Conservation (phyloP, 2,888 invertebrate genomes). For the Stictocephala bisonia region DNA sequence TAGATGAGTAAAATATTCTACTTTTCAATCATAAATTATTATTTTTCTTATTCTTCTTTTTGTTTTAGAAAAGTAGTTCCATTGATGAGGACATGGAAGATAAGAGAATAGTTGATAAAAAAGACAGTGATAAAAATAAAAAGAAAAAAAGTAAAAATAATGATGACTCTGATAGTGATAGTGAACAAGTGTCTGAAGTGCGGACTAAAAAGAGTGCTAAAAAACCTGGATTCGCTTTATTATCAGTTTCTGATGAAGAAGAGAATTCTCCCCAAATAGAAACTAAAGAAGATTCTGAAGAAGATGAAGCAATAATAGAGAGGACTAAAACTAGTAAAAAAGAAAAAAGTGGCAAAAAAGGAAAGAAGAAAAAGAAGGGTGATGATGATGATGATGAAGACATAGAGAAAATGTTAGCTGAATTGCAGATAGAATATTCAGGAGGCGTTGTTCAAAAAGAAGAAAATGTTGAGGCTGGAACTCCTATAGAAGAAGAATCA, state of each 20-base stretch:
- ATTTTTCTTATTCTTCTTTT: conserved; percentile 12
- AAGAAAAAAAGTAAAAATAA: conserved; percentile 56
- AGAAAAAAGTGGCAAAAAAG: conserved; percentile 50
- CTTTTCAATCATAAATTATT: no score
- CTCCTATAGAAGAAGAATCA: conserved; percentile 48
- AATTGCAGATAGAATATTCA: conserved; percentile 83
- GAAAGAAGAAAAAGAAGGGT: conserved; percentile 72
- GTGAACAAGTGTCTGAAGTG: conserved; percentile 63
- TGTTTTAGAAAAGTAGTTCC: conserved; percentile 46
- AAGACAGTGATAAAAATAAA: conserved; percentile 45
- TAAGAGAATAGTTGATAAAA: conserved; percentile 18
- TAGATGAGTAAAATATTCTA: no score
- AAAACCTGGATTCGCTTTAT: conserved; percentile 55
- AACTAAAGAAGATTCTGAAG: conserved; percentile 50
- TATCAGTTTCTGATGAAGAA: conserved; percentile 55
- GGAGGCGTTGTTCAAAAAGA: conserved; percentile 67
- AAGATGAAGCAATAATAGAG: conserved; percentile 57
- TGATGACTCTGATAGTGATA: conserved; percentile 62
- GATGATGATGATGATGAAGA: conserved; percentile 84
- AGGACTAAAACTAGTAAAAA: conserved; percentile 41
- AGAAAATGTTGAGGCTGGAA: conserved; percentile 51
- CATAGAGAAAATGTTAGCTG: conserved; percentile 84
- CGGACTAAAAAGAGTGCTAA: conserved; percentile 61
- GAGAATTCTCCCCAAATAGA: conserved; percentile 47
- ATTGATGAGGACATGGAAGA: conserved; percentile 46